Evolutionary conservation across 2,113 vertebrate genomes (phyloP), one percentile per base, ranked within the genome.

Genomic region (Perca flavescens): DNA sequence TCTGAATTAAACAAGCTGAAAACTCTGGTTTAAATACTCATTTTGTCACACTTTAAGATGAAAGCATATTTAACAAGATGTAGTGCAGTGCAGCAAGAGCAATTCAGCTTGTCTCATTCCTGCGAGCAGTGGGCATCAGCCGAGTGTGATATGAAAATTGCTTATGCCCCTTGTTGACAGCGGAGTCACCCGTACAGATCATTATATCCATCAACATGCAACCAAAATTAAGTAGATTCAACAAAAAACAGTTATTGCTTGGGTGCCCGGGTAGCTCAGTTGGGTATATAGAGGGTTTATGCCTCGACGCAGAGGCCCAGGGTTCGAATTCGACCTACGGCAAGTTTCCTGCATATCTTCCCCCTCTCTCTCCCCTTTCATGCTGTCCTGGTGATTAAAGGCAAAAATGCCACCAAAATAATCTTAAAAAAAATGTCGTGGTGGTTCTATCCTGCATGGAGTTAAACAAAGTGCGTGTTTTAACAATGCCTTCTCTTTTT

Each of bases 161-260:
- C 87, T 89, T 81, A 56, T 89, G 89, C 86, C 69, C 63, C 86
- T 82, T 76, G 83, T 67, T 89, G 89, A 89, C 85, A 85, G 71
- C 60, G 70, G 68, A 90, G 56, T 89, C 78, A 85, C 61, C 74
- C 66, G 16, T 40, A 85, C 3, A 74, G 63, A 81, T 87, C 89
- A 88, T 91, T 80, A 71, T 85, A 49, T 69, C 75, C 85, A 85
- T 88, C 15, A 25, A 88, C 75, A 85, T 85, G 31, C 60, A 80
- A 80, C 66, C 78, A 67, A 76, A 78, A 68, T n/a, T 28, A 8
- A 82, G 72, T 75, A 80, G 28, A 78, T 77, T 58, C 63, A 72
- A 62, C n/a, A 34, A 34, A 34, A 50, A 79, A 83, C 58, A 74
- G 25, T 77, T 71, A 50, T 67, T 46, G 43, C 36, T 34, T 34